Evolutionary conservation across 2,113 vertebrate species (phyloP), one percentile per base, ranked within the genome.

Genomic region (Scatophagus argus): DNA sequence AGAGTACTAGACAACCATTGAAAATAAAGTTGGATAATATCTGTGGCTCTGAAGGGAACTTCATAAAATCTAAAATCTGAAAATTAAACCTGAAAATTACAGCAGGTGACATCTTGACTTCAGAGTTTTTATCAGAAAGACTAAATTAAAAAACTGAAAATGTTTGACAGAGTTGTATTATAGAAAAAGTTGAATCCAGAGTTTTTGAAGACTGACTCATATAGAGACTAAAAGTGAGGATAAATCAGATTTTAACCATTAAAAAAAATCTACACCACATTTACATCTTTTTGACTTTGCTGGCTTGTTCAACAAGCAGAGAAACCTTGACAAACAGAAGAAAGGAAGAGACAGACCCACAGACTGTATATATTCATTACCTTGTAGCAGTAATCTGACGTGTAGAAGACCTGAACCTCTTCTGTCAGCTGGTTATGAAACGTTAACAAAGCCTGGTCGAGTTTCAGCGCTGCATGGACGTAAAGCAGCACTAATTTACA

Each of bases 351-450:
- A 56, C 38, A 34, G 16, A 38, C 44, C 61, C 16, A 39, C 21
- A 14, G 1, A 17, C 16, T 31, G 12, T 23, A 4, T 12, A 61
- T 16, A 8, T 32, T 56, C 4, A 65, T 79, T 90, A 95, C 95
- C 94, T 94, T 91, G 82, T 94, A 92, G 83, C 94, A 95, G 84
- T 89, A 91, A 85, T 95, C 94, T 29, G 94, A 93, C 3, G 86
- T 91, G 87, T 93, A 95, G 77, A 81, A 61, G 64, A 95, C 77
- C 36, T 74, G 72, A 41, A 94, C 74, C 21, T 87, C 87, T 55
- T 87, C 81, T 29, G 62, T 69, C 65, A 94, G 87, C 66, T 89
- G 73, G 82, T 92, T 95, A 32, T 92, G 86, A 68, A 95, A 89
- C 9, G 82, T 92, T 41, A 95, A 55, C 69, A 93, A 68, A 39